A percentile compares a stretch with the other conserved stretches of the same genome.
phyloP scores from a whole-genome alignment of 2,888 invertebrate species.

The Ornithoptera alexandrae region DNA sequence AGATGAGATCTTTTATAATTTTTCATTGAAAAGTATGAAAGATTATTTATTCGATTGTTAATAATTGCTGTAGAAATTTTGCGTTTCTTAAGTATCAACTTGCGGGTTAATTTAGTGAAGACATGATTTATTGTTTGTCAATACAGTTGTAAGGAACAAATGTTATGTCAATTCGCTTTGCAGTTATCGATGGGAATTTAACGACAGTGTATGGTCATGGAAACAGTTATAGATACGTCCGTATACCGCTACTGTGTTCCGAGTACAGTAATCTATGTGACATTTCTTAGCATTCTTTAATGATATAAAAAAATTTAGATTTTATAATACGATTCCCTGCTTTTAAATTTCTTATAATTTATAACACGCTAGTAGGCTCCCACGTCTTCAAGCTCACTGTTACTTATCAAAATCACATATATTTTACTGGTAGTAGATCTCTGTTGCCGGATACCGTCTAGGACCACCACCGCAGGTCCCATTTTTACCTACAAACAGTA shows the following conservation, averaged over 20 bases:
- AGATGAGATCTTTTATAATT: too few species aligned
- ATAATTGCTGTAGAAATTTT: not conserved
- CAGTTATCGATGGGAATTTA: constrained; percentile 30
- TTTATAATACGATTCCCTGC: too few species aligned
- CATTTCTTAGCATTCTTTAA: constrained; percentile 19
- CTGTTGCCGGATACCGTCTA: too few species aligned
- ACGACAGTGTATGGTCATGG: constrained; percentile 18
- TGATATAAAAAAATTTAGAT: not conserved
- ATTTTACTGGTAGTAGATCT: too few species aligned
- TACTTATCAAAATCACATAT: too few species aligned
- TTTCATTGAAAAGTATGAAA: not conserved
- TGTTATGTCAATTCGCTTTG: constrained; percentile 27
- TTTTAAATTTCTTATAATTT: too few species aligned
- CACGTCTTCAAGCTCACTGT: too few species aligned
- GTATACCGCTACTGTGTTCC: constrained; percentile 21
- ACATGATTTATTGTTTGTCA: not conserved
- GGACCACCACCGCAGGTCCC: too few species aligned
- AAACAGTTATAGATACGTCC: constrained; percentile 26
- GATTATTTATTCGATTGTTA: not conserved
- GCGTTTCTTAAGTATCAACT: not conserved
- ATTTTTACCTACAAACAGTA: too few species aligned
- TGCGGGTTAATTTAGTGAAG: too few species aligned
- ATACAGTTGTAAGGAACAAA: constrained; percentile 18
- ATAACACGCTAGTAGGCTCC: too few species aligned
- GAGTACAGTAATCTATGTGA: constrained; percentile 20